Percentiles rank a stretch among this genome's conserved stretches.
These are phyloP conservation scores for Habropoda laboriosa DNA, from an alignment of 1,140 invertebrate species.

Conservation along the genomic window DNA sequence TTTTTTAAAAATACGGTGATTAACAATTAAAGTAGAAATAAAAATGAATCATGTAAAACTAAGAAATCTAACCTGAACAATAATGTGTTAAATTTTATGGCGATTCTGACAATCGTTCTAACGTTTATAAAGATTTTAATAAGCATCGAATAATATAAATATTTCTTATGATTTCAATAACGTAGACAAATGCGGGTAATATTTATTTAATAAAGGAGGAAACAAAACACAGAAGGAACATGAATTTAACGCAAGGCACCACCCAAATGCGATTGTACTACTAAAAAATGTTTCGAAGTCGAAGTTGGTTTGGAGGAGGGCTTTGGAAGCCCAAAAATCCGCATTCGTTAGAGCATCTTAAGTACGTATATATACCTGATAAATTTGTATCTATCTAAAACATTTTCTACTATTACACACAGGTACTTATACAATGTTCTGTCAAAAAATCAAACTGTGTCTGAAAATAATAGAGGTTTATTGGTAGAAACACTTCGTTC, in stretches of 20 bases:
- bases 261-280: slow-evolving; percentile 7
- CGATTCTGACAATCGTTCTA: slow-evolving; percentile 9
- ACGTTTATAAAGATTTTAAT: not conserved
- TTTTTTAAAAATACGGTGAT: not conserved
- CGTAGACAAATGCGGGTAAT: not conserved
- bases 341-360: slow-evolving; percentile 97
- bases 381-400: not conserved
- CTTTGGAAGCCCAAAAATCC: slow-evolving; percentile 97
- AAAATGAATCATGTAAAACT: not conserved
- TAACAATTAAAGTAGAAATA: not conserved
- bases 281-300: slow-evolving; percentile 89
- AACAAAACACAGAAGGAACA: not conserved
- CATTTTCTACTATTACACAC: slow-evolving; percentile 62
- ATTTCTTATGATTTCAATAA: not conserved
- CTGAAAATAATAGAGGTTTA: slow-evolving; percentile 95
- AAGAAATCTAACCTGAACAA: slow-evolving; percentile 41
- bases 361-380: slow-evolving; percentile 84
- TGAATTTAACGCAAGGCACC: slow-evolving; percentile 30
- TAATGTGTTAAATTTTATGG: slow-evolving; percentile 19
- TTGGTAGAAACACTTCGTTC: slow-evolving; percentile 98
- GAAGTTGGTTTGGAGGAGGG: slow-evolving; percentile 93
- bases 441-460: slow-evolving; percentile 98
- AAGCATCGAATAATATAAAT: not conserved
- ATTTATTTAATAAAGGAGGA: not conserved
- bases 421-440: slow-evolving; percentile 97